These are phyloP conservation scores for Centropyge bicolor DNA, from an alignment of 2,797 vertebrate species.

Conservation along the genomic window DNA sequence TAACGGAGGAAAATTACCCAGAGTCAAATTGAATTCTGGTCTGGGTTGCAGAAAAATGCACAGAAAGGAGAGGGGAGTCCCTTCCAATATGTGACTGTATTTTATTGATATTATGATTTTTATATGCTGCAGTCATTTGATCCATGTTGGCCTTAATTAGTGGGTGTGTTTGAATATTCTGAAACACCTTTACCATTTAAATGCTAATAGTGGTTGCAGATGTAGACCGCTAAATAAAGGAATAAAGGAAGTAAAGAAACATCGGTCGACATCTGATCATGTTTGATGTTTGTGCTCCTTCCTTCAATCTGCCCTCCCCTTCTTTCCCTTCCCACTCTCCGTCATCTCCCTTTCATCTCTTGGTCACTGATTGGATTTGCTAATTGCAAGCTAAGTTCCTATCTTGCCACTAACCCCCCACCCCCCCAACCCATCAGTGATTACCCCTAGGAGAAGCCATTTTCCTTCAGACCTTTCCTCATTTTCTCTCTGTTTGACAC, in stretches of 20 bases:
- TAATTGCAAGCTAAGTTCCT: constrained; percentile 59
- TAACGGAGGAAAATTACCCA: constrained; percentile 71
- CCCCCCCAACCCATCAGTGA: neutral
- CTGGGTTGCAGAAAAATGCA: constrained; percentile 56
- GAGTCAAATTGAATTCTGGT: constrained; percentile 77
- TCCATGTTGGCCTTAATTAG: constrained; percentile 28
- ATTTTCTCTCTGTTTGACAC: constrained; percentile 24
- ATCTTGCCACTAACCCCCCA: constrained; percentile 27
- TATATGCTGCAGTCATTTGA: constrained; percentile 35
- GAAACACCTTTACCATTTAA: constrained; percentile 41
- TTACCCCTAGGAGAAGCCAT: constrained; percentile 38
- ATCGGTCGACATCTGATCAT: constrained; percentile 21
- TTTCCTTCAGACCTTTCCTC: constrained; percentile 22
- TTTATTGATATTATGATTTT: constrained; percentile 26
- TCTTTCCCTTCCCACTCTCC: constrained; percentile 30
- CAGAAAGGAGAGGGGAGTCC: constrained; percentile 20
- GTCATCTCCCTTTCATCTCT: constrained; percentile 68
- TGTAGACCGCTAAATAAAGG: constrained; percentile 27
- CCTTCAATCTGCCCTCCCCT: constrained; percentile 19
- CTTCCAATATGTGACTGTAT: constrained; percentile 9
- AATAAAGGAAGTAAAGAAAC: constrained; percentile 42
- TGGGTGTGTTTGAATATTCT: constrained; percentile 44
- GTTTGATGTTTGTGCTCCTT: constrained; percentile 53
- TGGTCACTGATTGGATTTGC: constrained; percentile 61
- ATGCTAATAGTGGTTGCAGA: constrained; percentile 45